Percentiles rank a stretch among this genome's conserved stretches.
These are phyloP conservation scores for Bolborhynchus lineola DNA, from an alignment of 2,113 vertebrate genomes.

Conservation along the genomic window DNA sequence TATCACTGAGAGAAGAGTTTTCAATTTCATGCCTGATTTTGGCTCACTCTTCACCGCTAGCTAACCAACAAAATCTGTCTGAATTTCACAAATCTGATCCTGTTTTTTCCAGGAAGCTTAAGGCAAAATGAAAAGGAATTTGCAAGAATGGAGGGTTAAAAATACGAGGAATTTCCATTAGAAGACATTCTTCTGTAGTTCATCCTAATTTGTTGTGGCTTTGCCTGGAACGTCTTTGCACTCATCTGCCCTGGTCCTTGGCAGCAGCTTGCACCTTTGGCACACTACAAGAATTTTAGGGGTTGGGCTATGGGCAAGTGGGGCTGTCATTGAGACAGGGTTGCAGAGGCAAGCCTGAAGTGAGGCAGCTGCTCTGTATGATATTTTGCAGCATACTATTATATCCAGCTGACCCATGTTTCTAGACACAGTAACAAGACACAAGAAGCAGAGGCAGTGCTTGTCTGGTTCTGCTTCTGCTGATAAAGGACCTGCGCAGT, in stretches of 20 bases:
- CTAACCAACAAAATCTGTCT: neutral
- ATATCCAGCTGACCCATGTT: neutral
- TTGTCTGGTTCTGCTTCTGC: rapidly evolving
- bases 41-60: neutral
- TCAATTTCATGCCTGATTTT: conserved; percentile 51
- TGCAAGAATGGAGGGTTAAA: neutral
- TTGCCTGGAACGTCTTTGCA: neutral
- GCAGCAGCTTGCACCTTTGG: neutral
- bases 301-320: neutral
- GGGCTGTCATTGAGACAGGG: neutral
- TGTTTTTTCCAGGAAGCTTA: neutral
- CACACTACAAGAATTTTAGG: neutral
- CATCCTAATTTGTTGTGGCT: neutral
- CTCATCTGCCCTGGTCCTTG: neutral
- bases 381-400: neutral
- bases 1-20: conserved; percentile 19
- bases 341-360: neutral
- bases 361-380: neutral
- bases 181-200: neutral
- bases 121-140: neutral
- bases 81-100: neutral
- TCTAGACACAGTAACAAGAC: neutral
- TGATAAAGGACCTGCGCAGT: neutral
- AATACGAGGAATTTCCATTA: neutral
- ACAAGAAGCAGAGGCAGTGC: neutral